These are phyloP conservation scores for Megaceryle alcyon DNA, from an alignment of 2,797 vertebrate species.

Conservation along the genomic window DNA sequence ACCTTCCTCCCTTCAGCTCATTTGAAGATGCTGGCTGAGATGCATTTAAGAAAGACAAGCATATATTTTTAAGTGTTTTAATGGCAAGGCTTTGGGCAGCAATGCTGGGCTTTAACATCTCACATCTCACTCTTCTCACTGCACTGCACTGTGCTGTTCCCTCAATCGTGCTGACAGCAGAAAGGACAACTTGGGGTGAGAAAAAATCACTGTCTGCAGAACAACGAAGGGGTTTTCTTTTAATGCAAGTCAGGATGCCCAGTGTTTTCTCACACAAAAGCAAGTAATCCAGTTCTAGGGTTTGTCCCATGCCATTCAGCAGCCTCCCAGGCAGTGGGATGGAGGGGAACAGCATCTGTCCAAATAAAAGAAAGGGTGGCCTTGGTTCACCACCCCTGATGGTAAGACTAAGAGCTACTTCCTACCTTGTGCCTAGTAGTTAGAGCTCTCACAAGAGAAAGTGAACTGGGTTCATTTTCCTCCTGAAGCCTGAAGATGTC, in stretches of 20 bases:
- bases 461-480: not conserved
- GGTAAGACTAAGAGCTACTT: not conserved
- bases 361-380: not conserved
- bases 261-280: not conserved
- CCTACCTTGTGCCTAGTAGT: fast-evolving
- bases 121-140: not conserved
- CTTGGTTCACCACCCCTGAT: not conserved
- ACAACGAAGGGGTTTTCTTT: not conserved
- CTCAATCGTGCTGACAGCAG: not conserved
- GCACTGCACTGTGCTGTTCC: not conserved
- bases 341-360: not conserved
- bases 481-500: not conserved
- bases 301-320: not conserved
- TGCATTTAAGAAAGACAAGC: not conserved
- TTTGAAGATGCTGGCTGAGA: not conserved
- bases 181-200: not conserved
- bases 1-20: not conserved
- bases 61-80: not conserved
- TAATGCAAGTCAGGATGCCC: not conserved
- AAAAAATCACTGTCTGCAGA: not conserved
- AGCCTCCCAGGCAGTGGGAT: not conserved
- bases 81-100: not conserved
- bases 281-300: not conserved
- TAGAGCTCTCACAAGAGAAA: not conserved
- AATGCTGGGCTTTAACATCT: not conserved